These are phyloP conservation scores for Vireo altiloquus DNA, from an alignment of 2,113 vertebrate genomes.

Conservation along the genomic window DNA sequence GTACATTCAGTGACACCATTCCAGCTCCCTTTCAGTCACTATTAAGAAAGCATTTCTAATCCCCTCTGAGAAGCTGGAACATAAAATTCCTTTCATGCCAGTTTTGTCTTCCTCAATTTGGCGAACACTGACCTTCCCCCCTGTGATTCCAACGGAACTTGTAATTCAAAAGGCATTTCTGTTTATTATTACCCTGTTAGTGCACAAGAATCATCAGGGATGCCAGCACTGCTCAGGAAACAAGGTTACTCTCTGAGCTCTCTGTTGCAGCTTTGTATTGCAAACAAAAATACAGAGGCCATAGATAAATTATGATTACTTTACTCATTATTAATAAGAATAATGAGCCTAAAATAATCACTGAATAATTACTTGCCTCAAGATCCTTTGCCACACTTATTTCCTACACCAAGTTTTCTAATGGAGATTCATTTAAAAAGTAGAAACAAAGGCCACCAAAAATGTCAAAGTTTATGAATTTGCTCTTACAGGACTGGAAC, in stretches of 20 bases:
- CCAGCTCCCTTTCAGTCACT: constrained; percentile 36
- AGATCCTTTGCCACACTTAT: background rate
- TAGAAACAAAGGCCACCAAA: background rate
- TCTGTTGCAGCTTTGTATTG: background rate
- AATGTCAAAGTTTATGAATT: background rate
- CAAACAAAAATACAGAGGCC: background rate
- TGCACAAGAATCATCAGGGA: background rate
- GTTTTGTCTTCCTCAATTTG: constrained; percentile 57
- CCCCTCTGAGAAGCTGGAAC: constrained; percentile 25
- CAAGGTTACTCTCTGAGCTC: constrained; percentile 3
- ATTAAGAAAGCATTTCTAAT: constrained; percentile 42
- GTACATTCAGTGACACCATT: constrained; percentile 22
- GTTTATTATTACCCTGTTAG: constrained; percentile 44
- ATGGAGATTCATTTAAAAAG: background rate
- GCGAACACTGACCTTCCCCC: constrained; percentile 15
- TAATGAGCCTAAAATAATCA: background rate
- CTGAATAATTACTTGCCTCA: background rate
- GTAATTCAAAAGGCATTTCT: constrained; percentile 56
- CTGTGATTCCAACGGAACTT: constrained; percentile 53
- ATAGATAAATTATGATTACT: background rate
- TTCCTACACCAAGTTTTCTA: background rate
- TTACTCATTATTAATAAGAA: constrained; percentile 3
- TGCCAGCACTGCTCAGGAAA: background rate
- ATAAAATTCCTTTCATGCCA: constrained; percentile 65
- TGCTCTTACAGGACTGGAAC: background rate